Base-by-base conservation (phyloP, 2,113 vertebrate genomes). In the Chloropsis hardwickii region DNA sequence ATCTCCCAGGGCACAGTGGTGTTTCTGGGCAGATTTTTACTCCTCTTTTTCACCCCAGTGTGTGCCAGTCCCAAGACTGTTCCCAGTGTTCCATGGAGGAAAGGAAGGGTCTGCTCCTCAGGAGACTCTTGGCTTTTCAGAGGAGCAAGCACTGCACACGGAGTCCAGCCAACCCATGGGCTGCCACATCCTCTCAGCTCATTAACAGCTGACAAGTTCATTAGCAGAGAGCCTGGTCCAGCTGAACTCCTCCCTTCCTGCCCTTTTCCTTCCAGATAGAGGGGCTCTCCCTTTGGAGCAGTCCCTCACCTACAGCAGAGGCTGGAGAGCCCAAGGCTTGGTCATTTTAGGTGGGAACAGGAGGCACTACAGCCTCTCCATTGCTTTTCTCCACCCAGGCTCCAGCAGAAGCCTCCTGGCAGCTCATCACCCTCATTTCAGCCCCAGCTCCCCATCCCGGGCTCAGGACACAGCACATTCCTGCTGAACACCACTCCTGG, bases 201-300 rank as follows among this genome's bases (percentile, higher is more conserved):
- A 7, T 76, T 14, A 76, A 69, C 78, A 87, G 92, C 87, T 90
- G 81, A 94, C 25, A 33, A 51, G 73, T 48, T 74, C 47, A 42
- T 67, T 48, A 23, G 8, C 12, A n/a, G 67, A 50, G 64, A 92
- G 10, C 1, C 87, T 48, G 73, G 2, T 91, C 92, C 96, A 97
- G 90, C 47, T 88, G 74, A 53, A 65, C 95, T 85, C 94, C 96
- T 96, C 95, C 96, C 94, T 96, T 97, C 95, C 96, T 94, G 92
- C 76, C 53, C 85, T 85, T 27, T 22, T 62, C 78, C 92, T 92
- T 93, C 95, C 96, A 97, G 74, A 72, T 40, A 14, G 65, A 78
- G 51, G 35, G 65, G 48, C 65, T 92, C 56, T 96, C 69, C 87
- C 84, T 71, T 71, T 64, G 69, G 81, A 93, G 57, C 9, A 27